Conservation (phyloP, 2,888 invertebrate genomes). For the Sylvicola cinctus region DNA sequence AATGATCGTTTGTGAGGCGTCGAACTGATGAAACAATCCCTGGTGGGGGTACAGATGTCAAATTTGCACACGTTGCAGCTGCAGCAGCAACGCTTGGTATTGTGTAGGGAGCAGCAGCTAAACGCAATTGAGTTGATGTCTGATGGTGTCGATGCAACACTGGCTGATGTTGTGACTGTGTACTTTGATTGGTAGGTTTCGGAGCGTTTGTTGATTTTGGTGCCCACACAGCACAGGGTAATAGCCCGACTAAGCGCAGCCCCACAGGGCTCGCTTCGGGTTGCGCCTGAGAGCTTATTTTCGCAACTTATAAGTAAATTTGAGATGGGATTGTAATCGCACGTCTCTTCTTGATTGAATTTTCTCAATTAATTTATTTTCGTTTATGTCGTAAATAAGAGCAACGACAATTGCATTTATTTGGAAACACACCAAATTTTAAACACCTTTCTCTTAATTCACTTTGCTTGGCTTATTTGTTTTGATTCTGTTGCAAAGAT, state of each 20-base stretch:
- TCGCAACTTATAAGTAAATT: slow-evolving; percentile 5
- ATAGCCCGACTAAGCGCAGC: slow-evolving; percentile 20
- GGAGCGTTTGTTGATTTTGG: slow-evolving; percentile 17
- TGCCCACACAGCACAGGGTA: slow-evolving; percentile 19
- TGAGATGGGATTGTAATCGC: no score
- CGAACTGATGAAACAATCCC: background rate
- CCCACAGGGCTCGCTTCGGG: slow-evolving; percentile 19
- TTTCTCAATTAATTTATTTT: no score
- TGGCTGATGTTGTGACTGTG: background rate
- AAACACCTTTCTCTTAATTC: no score
- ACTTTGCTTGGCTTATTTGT: no score
- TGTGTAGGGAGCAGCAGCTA: slow-evolving; percentile 16
- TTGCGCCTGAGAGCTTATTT: slow-evolving; percentile 16
- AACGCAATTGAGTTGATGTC: slow-evolving; percentile 9
- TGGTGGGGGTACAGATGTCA: slow-evolving; percentile 2
- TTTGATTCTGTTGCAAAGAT: no score
- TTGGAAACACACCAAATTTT: no score
- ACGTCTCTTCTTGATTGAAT: no score
- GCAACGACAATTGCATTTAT: no score
- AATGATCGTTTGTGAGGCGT: background rate
- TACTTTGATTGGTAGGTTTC: background rate
- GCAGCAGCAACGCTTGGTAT: slow-evolving; percentile 4
- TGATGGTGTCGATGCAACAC: no score
- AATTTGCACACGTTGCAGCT: slow-evolving; percentile 1
- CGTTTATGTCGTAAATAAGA: no score